Percentiles rank a stretch among this genome's conserved stretches.
Evolutionary conservation across 2,113 vertebrate species (phyloP).

Genomic region (Brachypodius melanocephalos): DNA sequence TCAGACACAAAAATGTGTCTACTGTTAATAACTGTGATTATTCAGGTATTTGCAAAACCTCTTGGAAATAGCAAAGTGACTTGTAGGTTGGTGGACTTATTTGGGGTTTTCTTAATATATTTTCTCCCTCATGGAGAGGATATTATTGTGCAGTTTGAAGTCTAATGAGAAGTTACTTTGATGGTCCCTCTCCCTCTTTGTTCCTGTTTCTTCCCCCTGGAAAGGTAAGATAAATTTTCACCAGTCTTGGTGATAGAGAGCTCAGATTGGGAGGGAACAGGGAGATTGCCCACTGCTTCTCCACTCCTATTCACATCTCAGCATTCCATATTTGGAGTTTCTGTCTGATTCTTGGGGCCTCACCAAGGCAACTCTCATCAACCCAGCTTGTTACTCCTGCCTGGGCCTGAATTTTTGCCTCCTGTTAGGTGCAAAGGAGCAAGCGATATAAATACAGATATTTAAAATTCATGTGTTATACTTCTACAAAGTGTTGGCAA

Average conservation of each 20-base stretch:
- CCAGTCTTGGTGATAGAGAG: rapidly evolving
- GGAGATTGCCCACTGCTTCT: not conserved
- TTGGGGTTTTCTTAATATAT: not conserved
- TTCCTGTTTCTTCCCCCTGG: not conserved
- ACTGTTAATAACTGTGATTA: not conserved
- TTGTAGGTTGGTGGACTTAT: not conserved
- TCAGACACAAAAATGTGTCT: not conserved
- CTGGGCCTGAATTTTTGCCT: not conserved
- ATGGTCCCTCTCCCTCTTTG: not conserved
- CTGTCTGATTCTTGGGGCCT: not conserved
- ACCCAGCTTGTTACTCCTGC: not conserved
- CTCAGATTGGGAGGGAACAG: not conserved
- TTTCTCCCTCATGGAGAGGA: not conserved
- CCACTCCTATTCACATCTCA: rapidly evolving
- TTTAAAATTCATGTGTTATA: not conserved
- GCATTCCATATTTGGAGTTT: not conserved
- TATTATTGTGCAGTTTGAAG: not conserved
- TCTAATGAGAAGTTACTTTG: not conserved
- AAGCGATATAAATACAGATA: not conserved
- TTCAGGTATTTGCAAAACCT: not conserved
- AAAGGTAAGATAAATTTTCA: not conserved
- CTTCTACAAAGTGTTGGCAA: not conserved
- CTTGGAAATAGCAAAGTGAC: not conserved
- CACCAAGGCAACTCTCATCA: not conserved
- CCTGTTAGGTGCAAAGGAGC: not conserved